A percentile compares a stretch with the other conserved stretches of the same genome.
phyloP scores from a whole-genome alignment of 2,113 vertebrate genomes.

The Pluvianellus socialis region DNA sequence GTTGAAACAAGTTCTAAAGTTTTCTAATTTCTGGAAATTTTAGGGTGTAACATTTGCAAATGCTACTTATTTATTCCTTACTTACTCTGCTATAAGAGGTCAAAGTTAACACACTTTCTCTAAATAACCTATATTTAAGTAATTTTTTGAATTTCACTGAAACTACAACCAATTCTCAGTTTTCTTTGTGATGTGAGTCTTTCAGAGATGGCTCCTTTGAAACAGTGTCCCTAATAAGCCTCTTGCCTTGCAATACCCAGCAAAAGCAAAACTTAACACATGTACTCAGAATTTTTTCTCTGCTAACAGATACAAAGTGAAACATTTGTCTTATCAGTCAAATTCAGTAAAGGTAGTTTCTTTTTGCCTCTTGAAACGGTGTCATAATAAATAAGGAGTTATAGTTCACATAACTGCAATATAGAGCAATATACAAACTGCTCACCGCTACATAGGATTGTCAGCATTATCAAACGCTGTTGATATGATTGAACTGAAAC shows the following conservation, averaged over 20 bases:
- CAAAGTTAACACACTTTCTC: neutral
- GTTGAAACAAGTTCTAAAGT: neutral
- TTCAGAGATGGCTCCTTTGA: neutral
- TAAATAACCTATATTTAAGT: neutral
- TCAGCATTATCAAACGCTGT: neutral
- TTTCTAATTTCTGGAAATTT: neutral
- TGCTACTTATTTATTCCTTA: neutral
- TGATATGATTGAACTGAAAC: neutral
- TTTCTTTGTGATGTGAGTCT: neutral
- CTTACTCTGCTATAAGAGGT: neutral
- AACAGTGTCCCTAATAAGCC: neutral
- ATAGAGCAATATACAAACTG: neutral
- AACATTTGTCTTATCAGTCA: neutral
- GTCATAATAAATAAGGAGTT: neutral
- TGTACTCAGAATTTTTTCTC: neutral
- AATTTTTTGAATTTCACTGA: neutral
- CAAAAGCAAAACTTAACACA: neutral
- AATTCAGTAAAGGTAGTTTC: neutral
- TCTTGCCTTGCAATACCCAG: neutral
- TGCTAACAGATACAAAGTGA: neutral
- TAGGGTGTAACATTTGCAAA: neutral
- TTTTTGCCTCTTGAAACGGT: neutral
- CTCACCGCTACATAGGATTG: neutral
- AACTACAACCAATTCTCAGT: neutral
- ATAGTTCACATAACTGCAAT: neutral